phyloP scores from a whole-genome alignment of 2,888 invertebrate species.

The Callyntrura guangdongensis region DNA sequence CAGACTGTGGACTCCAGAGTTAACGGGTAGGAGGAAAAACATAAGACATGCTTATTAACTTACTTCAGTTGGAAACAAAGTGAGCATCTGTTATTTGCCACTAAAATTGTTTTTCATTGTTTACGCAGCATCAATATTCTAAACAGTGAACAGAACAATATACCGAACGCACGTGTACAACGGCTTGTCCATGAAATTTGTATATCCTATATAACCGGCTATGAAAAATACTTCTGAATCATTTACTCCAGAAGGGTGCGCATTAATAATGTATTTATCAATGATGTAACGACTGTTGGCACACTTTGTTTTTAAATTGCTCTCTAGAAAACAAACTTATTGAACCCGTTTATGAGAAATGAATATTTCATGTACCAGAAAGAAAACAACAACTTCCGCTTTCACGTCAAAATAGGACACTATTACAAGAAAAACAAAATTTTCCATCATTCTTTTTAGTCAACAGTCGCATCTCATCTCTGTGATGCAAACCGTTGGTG shows the following conservation, averaged over 20 bases:
- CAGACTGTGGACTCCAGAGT: no score
- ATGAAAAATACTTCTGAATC: not conserved
- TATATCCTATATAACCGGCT: not conserved
- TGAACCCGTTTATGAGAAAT: not conserved
- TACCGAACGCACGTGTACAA: not conserved
- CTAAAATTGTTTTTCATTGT: not conserved
- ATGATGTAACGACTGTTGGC: constrained; percentile 11
- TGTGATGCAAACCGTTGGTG: not conserved
- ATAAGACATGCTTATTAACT: not conserved
- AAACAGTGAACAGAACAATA: not conserved
- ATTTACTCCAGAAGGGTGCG: not conserved
- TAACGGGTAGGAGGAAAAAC: no score
- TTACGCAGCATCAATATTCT: not conserved
- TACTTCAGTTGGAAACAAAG: not conserved
- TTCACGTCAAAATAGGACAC: not conserved
- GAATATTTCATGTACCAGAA: constrained; percentile 24
- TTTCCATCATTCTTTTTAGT: not conserved
- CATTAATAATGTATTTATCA: constrained; percentile 9
- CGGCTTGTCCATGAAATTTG: not conserved
- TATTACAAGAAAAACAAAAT: not conserved
- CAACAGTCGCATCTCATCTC: not conserved
- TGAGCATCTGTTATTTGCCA: not conserved
- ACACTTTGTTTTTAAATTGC: not conserved
- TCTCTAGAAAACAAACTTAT: not conserved
- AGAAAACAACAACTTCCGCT: constrained; percentile 10